Evolutionary conservation across 2,113 vertebrate genomes (phyloP).

Genomic region (Trichomycterus rosablanca): DNA sequence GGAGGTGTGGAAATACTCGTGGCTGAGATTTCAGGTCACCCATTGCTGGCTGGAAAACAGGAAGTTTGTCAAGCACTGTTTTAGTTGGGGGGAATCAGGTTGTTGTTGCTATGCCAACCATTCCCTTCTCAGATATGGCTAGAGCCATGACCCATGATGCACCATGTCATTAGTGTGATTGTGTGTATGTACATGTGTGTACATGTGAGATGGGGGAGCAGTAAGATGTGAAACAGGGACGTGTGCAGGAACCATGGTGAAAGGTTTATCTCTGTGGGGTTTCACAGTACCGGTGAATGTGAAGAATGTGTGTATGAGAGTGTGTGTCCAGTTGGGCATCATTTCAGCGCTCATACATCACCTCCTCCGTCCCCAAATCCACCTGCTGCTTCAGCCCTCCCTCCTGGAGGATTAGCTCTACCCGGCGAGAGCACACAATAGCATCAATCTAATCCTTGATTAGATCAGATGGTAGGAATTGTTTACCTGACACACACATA

Average conservation of each 20-base stretch:
- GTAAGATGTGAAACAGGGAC: background rate
- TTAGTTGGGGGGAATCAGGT: background rate
- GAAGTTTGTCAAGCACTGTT: slow-evolving; percentile 6
- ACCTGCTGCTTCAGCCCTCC: slow-evolving; percentile 13
- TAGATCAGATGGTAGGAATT: slow-evolving; percentile 36
- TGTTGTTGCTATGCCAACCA: slow-evolving; percentile 32
- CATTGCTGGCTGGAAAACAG: slow-evolving; percentile 13
- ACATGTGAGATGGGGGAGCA: slow-evolving; percentile 9
- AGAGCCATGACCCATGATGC: slow-evolving; percentile 16
- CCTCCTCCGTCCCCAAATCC: background rate
- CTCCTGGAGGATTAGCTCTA: slow-evolving; percentile 14
- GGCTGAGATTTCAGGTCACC: slow-evolving; percentile 10
- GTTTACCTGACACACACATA: slow-evolving; percentile 35
- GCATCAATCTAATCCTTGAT: slow-evolving; percentile 42
- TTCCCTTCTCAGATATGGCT: slow-evolving; percentile 8
- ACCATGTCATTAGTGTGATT: slow-evolving; percentile 20
- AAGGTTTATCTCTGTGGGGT: slow-evolving; percentile 6
- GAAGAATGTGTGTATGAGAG: background rate
- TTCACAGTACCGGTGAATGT: background rate
- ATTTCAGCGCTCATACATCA: background rate
- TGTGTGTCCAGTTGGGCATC: slow-evolving; percentile 33
- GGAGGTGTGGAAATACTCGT: slow-evolving; percentile 12
- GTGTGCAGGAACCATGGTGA: background rate
- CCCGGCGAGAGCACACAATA: slow-evolving; percentile 33
- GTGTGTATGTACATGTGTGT: slow-evolving; percentile 14